These are phyloP conservation scores for Lasiommata megera DNA, from an alignment of 2,888 invertebrate species.

Conservation along the genomic window DNA sequence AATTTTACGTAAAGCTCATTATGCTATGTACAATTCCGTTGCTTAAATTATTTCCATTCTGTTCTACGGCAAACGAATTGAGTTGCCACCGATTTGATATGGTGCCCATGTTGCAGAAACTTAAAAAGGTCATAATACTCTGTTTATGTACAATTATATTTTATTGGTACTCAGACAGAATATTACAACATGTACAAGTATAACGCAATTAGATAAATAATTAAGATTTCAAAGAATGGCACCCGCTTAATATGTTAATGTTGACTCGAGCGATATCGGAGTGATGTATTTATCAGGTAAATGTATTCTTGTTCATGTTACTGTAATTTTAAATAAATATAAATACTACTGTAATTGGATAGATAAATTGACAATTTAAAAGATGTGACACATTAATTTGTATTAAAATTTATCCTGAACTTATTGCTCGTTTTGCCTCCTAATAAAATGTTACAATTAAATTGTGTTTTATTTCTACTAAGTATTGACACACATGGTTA, in stretches of 20 bases:
- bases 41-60: neutral
- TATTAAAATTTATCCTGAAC: constrained; percentile 75
- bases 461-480: constrained; percentile 19
- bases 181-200: neutral
- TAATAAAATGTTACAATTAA: constrained; percentile 80
- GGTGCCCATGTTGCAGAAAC: constrained; percentile 11
- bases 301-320: constrained; percentile 75
- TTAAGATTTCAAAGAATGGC: constrained; percentile 12
- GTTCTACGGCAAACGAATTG: no score
- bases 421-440: constrained; percentile 82
- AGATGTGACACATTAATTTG: constrained; percentile 76
- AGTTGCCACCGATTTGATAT: constrained; percentile 28
- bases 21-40: neutral
- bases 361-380: constrained; percentile 75
- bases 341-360: constrained; percentile 64
- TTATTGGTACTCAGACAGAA: constrained; percentile 11
- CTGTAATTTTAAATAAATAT: constrained; percentile 74
- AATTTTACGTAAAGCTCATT: no score
- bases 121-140: neutral
- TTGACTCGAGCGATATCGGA: constrained; percentile 64
- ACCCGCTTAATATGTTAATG: constrained; percentile 43
- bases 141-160: neutral
- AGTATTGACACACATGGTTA: no score
- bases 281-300: constrained; percentile 46
- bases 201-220: neutral